Percentiles rank a stretch among this genome's conserved stretches.
Evolutionary conservation across 92 coral and sea anemone species (phyloP).

Genomic region (Epizoanthus scotinus): DNA sequence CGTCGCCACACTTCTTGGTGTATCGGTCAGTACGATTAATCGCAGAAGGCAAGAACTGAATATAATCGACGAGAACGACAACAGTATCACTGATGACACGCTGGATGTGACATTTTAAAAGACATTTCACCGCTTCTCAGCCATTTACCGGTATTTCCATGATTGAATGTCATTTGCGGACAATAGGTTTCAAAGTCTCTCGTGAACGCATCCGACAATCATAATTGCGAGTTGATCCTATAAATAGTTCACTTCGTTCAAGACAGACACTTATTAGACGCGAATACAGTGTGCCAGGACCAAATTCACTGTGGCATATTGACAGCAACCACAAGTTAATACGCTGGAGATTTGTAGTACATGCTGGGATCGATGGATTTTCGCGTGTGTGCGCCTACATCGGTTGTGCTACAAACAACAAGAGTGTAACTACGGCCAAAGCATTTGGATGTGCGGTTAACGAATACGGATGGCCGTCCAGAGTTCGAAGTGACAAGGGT

Average conservation of each 20-base stretch:
- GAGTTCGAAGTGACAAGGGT: too few relatives aligned
- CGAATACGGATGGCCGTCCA: too few relatives aligned
- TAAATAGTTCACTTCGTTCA: not conserved
- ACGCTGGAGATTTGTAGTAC: conserved; percentile 39
- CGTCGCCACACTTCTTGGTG: conserved; percentile 19
- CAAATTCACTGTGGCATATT: conserved; percentile 47
- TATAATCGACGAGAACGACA: not conserved
- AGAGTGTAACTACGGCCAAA: not conserved
- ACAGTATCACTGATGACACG: not conserved
- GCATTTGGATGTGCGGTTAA: not conserved
- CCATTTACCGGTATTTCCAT: conserved; percentile 8
- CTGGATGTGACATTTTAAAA: not conserved
- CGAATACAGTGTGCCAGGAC: conserved; percentile 36
- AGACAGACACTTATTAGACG: conserved; percentile 20
- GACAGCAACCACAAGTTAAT: conserved; percentile 47
- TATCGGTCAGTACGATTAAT: conserved; percentile 4
- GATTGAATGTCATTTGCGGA: conserved; percentile 2
- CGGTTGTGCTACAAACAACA: conserved; percentile 17
- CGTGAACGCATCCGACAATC: conserved; percentile 13
- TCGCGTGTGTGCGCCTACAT: conserved; percentile 24
- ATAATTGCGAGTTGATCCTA: not conserved
- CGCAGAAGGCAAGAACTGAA: conserved; percentile 4
- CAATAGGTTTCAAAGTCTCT: not conserved
- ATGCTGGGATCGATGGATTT: conserved; percentile 38
- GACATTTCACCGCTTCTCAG: not conserved